Conservation (phyloP, 1,140 invertebrate species). For the Caenorhabditis inopinata region DNA sequence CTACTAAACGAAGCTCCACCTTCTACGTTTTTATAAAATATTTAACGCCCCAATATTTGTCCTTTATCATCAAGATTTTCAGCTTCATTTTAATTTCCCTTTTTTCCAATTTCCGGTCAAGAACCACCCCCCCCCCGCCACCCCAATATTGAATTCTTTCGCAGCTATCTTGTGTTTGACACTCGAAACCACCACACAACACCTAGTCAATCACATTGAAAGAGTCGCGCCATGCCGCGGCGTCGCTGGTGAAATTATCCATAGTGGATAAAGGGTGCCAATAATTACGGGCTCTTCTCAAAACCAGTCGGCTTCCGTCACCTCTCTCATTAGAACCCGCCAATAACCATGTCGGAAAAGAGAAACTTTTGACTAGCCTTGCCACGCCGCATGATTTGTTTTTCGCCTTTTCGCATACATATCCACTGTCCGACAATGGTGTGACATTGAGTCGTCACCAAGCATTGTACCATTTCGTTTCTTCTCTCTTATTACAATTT, state of each 20-base stretch:
- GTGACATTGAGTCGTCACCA: constrained; percentile 21
- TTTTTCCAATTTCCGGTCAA: constrained; percentile 6
- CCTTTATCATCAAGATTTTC: too few species aligned
- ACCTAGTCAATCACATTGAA: neutral
- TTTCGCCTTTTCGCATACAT: neutral
- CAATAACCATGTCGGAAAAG: constrained; percentile 12
- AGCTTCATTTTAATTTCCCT: too few species aligned
- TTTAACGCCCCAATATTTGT: neutral
- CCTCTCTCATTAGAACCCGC: constrained; percentile 18
- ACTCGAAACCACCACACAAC: neutral
- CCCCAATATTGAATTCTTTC: neutral
- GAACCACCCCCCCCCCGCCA: neutral
- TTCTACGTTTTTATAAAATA: neutral
- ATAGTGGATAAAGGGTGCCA: neutral
- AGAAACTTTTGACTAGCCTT: neutral
- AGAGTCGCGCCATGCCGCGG: constrained; percentile 16
- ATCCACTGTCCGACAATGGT: neutral
- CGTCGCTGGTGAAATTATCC: neutral
- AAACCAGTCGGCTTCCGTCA: constrained; percentile 29
- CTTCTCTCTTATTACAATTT: neutral
- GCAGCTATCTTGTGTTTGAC: neutral
- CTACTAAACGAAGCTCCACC: neutral
- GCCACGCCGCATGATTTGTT: neutral
- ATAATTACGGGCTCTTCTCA: constrained; percentile 31
- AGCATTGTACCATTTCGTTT: constrained; percentile 1